Evolutionary conservation across 2,113 vertebrate species (phyloP), one percentile per base, ranked within the genome.

Genomic region (Nothobranchius kuhntae): DNA sequence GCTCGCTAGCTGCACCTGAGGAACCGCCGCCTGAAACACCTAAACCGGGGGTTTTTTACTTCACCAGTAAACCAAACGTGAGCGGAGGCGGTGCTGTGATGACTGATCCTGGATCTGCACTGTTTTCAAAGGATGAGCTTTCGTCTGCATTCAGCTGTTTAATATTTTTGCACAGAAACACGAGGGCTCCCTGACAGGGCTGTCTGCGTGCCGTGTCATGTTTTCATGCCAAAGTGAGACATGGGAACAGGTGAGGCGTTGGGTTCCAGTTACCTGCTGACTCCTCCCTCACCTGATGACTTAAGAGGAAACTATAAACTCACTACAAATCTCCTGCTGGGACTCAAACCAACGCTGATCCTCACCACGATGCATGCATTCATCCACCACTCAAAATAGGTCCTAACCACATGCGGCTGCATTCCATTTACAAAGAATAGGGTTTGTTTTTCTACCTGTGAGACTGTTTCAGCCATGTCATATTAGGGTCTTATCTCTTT

Each of bases 161-260:
- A 26, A 21, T 48, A 46, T 53, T 66, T 81, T 64, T 84, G 68
- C 68, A 75, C 78, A 65, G 66, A 48, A 17, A 45, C 46, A 40
- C 5, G 24, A 40, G 50, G 50, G 56, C 38, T 51, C 59, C 4
- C 47, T 68, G 14, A 47, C 13, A 50, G 63, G 70, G 79, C 63
- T 68, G 59, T 55, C 4, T 55, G 30, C 26, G 63, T 71, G 77
- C 74, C 64, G 59, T 78, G 50, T 58, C 3, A 65, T 56, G 7
- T 57, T 48, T 61, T 60, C 42, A 67, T 67, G 71, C 73, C 61
- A 57, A 65, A 10, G 26, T 42, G 0, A 51, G 40, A 6, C 40
- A 4, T 53, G 57, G 38, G 35, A 67, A 44, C 71, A 73, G 64
- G 61, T 66, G 71, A 44, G 45, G 81, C 44, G 0, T 66, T 73